phyloP scores from a whole-genome alignment of 2,797 vertebrate genomes.

The Poeciliopsis infans region DNA sequence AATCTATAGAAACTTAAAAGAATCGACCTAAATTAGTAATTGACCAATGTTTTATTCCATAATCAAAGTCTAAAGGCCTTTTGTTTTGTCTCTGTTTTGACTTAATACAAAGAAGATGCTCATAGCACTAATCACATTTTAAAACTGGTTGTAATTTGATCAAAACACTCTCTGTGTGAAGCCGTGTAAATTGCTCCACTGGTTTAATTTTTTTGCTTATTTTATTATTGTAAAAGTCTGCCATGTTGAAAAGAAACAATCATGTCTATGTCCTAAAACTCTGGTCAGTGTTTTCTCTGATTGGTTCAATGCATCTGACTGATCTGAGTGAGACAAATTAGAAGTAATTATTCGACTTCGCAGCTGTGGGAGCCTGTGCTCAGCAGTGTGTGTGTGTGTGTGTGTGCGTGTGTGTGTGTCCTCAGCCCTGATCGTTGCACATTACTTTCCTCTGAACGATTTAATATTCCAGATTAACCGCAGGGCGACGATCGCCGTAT shows the following conservation, averaged over 20 bases:
- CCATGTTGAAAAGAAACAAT: slow-evolving; percentile 5
- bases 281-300: slow-evolving; percentile 9
- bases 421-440: slow-evolving; percentile 15
- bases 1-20: neutral
- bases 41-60: neutral
- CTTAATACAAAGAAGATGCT: neutral
- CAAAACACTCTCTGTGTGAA: neutral
- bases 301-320: slow-evolving; percentile 19
- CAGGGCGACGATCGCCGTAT: slow-evolving; percentile 1
- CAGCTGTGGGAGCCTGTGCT: slow-evolving; percentile 17
- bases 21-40: neutral
- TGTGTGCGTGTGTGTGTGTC: slow-evolving; percentile 12
- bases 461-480: slow-evolving; percentile 1
- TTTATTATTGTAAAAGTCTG: neutral
- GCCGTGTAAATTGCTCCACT: neutral
- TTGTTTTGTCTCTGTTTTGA: neutral
- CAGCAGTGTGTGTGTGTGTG: slow-evolving; percentile 12
- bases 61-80: neutral
- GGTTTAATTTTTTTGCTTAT: neutral
- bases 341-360: slow-evolving; percentile 20
- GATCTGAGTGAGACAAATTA: slow-evolving; percentile 48
- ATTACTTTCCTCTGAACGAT: neutral
- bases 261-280: neutral
- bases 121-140: neutral
- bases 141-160: neutral